Base-by-base conservation (phyloP, 1,140 invertebrate species). In the Philotrypesis tridentata region DNA sequence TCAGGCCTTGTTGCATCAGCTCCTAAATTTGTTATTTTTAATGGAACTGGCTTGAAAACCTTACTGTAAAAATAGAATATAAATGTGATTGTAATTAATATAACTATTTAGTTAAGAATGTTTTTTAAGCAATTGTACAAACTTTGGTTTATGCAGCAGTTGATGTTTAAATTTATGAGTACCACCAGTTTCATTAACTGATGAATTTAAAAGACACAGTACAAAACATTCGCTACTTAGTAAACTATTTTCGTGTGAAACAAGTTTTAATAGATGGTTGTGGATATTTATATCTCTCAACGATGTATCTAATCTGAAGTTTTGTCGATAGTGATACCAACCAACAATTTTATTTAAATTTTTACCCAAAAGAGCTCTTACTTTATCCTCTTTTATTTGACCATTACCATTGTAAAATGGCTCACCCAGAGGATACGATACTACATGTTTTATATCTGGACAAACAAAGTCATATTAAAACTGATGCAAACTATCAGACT, bases 291-390 rank as follows among this genome's bases (percentile, higher is more conserved):
- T 93, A 78, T 94, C 94, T 68, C 93, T 87, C 55, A 94, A 88
- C 4, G 93, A 93, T 7, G 91, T 92, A 67, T 88, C 89, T 12
- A 94, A 88, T 37, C 87, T 88, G 60, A 88, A 90, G 75, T 93
- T 92, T 83, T 91, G 88, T 76, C 93, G 90, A 84, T 94, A 94
- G 84, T 92, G 92, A 86, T 94, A 95, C 94, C 94, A 95, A 25
- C 94, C 94, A 14, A 95, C 92, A 55, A 95, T 90, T 85, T 93
- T 92, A 85, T 91, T 91, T 60, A 90, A 91, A 60, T 91, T 92
- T 65, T 91, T 91, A 21, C 89, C 88, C 7, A 95, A 82, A 67
- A 94, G 88, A 25, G 91, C 88, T 72, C 89, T 89, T 8, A 95
- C 83, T 77, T 92, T 91, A 74, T 92, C 91, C 83, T 92, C 88